phyloP scores from a whole-genome alignment of 2,113 vertebrate species.

The Sturnus vulgaris region DNA sequence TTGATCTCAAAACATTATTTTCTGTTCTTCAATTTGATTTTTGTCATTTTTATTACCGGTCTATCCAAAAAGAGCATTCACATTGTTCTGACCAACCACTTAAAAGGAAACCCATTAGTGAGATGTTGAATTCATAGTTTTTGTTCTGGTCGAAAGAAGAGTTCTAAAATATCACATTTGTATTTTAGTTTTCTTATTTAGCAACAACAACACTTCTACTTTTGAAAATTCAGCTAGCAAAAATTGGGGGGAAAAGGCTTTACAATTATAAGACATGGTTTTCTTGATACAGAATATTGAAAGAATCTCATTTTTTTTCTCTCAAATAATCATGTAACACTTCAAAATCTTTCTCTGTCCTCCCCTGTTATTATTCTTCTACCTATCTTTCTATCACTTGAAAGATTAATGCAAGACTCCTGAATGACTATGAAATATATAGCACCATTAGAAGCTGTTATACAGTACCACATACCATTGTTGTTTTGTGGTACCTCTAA shows the following conservation, averaged over 20 bases:
- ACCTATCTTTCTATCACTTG: not conserved
- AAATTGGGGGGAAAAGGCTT: not conserved
- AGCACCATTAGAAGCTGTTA: not conserved
- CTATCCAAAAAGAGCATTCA: not conserved
- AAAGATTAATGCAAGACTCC: not conserved
- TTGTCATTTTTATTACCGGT: constrained; percentile 4
- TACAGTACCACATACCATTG: not conserved
- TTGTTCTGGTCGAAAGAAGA: not conserved
- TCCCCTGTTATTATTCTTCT: not conserved
- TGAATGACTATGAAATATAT: not conserved
- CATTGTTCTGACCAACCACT: not conserved
- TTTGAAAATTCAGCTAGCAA: not conserved
- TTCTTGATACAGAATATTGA: not conserved
- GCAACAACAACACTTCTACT: not conserved
- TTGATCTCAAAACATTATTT: not conserved
- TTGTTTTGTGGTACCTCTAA: not conserved
- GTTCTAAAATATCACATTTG: not conserved
- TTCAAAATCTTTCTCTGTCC: not conserved
- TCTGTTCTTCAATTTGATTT: not conserved
- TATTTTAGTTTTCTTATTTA: not conserved
- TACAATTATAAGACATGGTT: not conserved
- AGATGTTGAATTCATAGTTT: not conserved
- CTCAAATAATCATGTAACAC: not conserved
- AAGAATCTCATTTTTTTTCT: not conserved
- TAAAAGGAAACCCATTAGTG: not conserved